phyloP scores from a whole-genome alignment of 2,888 invertebrate species.

The Hirtodrosophila alboralis region DNA sequence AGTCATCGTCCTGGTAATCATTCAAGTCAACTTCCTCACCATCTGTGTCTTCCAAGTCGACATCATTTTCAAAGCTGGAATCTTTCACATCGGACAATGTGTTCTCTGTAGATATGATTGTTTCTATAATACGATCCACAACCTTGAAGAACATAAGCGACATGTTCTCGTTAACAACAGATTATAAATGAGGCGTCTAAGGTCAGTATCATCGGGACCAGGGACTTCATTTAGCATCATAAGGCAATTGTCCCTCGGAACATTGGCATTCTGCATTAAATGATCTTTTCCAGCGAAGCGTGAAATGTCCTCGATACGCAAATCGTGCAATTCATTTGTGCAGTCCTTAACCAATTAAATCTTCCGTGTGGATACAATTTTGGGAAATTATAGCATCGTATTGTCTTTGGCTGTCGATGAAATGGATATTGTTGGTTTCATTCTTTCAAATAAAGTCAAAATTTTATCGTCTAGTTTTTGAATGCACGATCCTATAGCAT shows the following conservation, averaged over 20 bases:
- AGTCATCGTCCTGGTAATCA: conserved; percentile 89
- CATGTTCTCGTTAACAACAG: conserved; percentile 90
- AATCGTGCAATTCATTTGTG: conserved; percentile 86
- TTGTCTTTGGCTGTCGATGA: conserved; percentile 89
- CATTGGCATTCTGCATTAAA: conserved; percentile 88
- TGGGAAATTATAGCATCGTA: conserved; percentile 89
- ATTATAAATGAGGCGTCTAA: conserved; percentile 88
- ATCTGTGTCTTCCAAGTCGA: conserved; percentile 83
- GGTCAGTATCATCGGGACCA: conserved; percentile 90
- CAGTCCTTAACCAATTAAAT: conserved; percentile 86
- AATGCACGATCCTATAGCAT: conserved; percentile 91
- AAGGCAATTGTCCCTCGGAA: conserved; percentile 88
- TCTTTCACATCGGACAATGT: conserved; percentile 85
- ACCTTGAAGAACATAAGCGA: conserved; percentile 87
- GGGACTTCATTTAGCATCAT: conserved; percentile 86
- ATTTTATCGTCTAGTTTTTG: conserved; percentile 90
- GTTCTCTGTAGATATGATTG: conserved; percentile 89
- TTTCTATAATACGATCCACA: conserved; percentile 87
- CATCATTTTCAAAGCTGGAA: conserved; percentile 65
- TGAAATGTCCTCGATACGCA: conserved; percentile 89
- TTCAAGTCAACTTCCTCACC: conserved; percentile 83
- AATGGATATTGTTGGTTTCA: conserved; percentile 88
- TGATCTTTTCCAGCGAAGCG: conserved; percentile 89
- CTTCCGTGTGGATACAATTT: conserved; percentile 88
- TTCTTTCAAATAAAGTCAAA: conserved; percentile 87